Percentiles rank a stretch among this genome's conserved stretches.
Conservation (phyloP, 1,140 invertebrate species). For the Aplysia californica region DNA sequence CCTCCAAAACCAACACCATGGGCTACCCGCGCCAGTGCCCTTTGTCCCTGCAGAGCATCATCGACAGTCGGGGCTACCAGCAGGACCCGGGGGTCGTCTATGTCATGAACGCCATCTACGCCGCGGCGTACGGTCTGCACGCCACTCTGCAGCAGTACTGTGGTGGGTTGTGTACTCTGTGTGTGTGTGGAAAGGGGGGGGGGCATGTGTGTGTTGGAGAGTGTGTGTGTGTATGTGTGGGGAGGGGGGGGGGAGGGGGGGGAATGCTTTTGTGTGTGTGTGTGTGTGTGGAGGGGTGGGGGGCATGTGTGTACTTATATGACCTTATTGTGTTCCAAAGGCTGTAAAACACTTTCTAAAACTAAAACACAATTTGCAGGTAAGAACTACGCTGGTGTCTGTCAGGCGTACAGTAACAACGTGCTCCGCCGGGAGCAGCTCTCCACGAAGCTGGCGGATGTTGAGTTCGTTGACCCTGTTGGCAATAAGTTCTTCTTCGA, state of each 20-base stretch:
- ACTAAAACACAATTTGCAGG: no score
- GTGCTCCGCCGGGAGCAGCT: constrained; percentile 37
- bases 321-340: no score
- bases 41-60: constrained; percentile 36
- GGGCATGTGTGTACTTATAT: no score
- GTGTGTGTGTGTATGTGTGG: no score
- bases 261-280: no score
- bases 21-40: constrained; percentile 42
- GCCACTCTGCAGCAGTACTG: constrained; percentile 47
- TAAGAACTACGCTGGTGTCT: constrained; percentile 51
- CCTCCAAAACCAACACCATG: constrained; percentile 35
- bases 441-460: constrained; percentile 47
- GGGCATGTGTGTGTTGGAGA: no score
- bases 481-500: constrained; percentile 44
- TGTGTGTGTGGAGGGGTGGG: no score
- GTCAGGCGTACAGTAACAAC: constrained; percentile 49
- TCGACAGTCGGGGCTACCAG: constrained; percentile 41
- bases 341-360: no score
- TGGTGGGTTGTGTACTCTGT: constrained; percentile 36
- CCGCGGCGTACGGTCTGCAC: constrained; percentile 56
- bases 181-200: no score
- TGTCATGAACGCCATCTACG: constrained; percentile 60
- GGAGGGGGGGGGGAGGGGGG: no score
- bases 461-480: constrained; percentile 50
- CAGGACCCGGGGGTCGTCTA: constrained; percentile 55